A percentile compares a stretch with the other conserved stretches of the same genome.
Conservation (phyloP, 1,140 invertebrate genomes). For the Andrena cerasifolii region DNA sequence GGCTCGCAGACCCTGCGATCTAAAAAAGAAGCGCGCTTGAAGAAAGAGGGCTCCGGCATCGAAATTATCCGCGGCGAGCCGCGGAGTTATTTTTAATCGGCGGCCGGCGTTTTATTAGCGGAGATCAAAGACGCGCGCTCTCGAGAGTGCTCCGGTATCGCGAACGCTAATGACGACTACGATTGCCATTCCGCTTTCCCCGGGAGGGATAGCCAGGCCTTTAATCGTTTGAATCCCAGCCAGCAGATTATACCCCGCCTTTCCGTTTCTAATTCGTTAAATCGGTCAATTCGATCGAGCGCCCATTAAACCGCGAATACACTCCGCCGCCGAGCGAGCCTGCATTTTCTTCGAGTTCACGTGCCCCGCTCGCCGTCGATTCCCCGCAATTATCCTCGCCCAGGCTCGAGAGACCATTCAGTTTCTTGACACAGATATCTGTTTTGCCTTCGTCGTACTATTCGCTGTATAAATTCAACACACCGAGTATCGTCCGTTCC, state of each 20-base stretch:
- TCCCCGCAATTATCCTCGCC: constrained; percentile 35
- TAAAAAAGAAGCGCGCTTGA: background rate
- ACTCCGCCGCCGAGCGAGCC: background rate
- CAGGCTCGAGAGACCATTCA: constrained; percentile 5
- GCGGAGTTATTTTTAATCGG: constrained; percentile 24
- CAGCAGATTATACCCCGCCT: constrained; percentile 9
- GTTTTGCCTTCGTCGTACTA: background rate
- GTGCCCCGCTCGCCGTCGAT: background rate
- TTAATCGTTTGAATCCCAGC: constrained; percentile 20
- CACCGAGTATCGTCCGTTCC: too few species aligned
- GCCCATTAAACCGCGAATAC: constrained; percentile 34
- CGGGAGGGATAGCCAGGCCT: background rate
- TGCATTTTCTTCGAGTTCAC: background rate
- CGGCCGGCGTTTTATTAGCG: constrained; percentile 26
- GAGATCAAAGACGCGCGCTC: background rate
- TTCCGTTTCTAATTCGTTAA: constrained; percentile 6
- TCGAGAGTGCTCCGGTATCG: background rate
- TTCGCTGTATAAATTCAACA: background rate
- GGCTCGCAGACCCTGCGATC: too few species aligned
- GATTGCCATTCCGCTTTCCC: constrained; percentile 6
- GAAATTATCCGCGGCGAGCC: background rate
- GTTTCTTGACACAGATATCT: constrained; percentile 30
- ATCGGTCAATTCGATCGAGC: constrained; percentile 37
- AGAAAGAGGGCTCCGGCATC: background rate
- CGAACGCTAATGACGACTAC: constrained; percentile 25